phyloP scores from a whole-genome alignment of 2,888 invertebrate species.

The Torymus tubicola region DNA sequence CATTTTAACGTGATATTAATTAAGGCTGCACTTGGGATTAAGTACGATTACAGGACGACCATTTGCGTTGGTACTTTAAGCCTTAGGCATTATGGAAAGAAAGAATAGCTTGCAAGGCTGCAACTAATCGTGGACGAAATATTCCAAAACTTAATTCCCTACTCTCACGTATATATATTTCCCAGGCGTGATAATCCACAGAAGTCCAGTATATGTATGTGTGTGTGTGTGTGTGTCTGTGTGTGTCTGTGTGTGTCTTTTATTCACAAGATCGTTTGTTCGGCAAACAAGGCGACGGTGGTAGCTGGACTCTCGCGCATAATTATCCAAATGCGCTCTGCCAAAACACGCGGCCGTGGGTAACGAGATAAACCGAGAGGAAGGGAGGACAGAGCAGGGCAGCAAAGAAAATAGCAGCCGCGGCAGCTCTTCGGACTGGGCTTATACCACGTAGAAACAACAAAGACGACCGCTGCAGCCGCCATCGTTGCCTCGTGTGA shows the following conservation, averaged over 20 bases:
- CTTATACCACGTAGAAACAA: slow-evolving; percentile 13
- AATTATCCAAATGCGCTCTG: slow-evolving; percentile 43
- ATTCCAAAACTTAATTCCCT: too few species aligned
- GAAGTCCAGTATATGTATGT: slow-evolving; percentile 11
- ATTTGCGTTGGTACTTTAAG: too few species aligned
- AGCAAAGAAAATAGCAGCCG: slow-evolving; percentile 48
- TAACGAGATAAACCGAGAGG: slow-evolving; percentile 55
- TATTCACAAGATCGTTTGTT: slow-evolving; percentile 56
- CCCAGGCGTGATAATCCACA: slow-evolving; percentile 47
- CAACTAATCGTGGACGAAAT: too few species aligned
- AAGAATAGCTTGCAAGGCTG: too few species aligned
- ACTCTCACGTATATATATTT: too few species aligned
- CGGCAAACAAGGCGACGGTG: slow-evolving; percentile 36
- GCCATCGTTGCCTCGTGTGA: slow-evolving; percentile 22
- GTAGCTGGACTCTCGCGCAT: slow-evolving; percentile 18
- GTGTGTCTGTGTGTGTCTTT: slow-evolving; percentile 17
- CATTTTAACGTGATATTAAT: too few species aligned
- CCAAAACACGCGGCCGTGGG: slow-evolving; percentile 39
- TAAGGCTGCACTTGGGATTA: too few species aligned
- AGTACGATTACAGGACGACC: too few species aligned
- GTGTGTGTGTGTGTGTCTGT: too few species aligned
- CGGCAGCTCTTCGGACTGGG: background rate
- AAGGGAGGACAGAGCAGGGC: too few species aligned
- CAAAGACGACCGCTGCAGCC: slow-evolving; percentile 1
- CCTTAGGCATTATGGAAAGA: too few species aligned